Percentiles rank a stretch among this genome's conserved stretches.
Evolutionary conservation across 2,797 vertebrate genomes (phyloP).

Genomic region (Rhynchotus rufescens): DNA sequence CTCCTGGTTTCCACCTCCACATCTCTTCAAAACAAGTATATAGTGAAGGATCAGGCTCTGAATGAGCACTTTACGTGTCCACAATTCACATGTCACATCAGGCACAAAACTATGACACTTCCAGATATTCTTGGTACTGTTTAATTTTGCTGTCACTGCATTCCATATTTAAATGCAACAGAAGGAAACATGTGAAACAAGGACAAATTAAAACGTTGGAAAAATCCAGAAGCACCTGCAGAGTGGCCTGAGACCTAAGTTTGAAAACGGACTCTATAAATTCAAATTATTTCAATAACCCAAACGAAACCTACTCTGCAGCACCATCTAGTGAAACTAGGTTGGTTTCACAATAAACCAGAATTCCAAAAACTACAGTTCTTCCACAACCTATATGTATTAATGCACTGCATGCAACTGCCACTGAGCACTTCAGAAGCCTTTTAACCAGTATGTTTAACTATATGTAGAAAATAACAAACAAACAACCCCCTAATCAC

Average conservation of each 20-base stretch:
- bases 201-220: neutral
- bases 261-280: neutral
- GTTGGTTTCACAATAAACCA: neutral
- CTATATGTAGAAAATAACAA: too few species aligned
- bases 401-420: too few species aligned
- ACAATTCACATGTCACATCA: neutral
- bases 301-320: neutral
- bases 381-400: too few species aligned
- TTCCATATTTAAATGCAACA: neutral
- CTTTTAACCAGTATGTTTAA: too few species aligned
- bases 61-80: neutral
- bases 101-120: neutral
- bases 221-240: neutral
- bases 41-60: neutral
- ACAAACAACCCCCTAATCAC: too few species aligned
- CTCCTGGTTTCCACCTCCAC: neutral
- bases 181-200: neutral
- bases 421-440: too few species aligned
- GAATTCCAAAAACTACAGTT: too few species aligned
- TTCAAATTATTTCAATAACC: neutral
- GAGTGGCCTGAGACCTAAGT: neutral
- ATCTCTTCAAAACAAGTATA: neutral
- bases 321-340: constrained; percentile 27
- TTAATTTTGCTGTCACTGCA: neutral
- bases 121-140: neutral